These are phyloP conservation scores for Isotomurus palustris DNA, from an alignment of 2,888 invertebrate species.

Conservation along the genomic window DNA sequence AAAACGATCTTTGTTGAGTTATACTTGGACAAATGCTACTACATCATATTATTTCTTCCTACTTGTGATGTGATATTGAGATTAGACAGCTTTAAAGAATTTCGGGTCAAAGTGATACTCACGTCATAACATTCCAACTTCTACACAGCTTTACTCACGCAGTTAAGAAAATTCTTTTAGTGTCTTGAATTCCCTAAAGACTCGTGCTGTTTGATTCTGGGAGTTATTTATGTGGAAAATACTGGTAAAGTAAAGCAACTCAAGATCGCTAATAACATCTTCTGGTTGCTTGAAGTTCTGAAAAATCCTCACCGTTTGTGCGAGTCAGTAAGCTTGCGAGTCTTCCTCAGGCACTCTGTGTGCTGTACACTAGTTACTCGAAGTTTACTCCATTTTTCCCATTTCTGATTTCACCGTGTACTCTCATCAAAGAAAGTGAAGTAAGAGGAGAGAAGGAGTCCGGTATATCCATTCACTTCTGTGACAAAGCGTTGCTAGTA, in stretches of 20 bases:
- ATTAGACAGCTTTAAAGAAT: too few species aligned
- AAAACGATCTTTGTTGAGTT: too few species aligned
- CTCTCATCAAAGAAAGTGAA: not conserved
- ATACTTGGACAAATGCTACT: too few species aligned
- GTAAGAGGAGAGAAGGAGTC: not conserved
- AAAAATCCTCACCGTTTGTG: not conserved
- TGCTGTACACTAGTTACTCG: not conserved
- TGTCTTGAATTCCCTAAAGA: slow-evolving; percentile 12
- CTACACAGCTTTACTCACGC: too few species aligned
- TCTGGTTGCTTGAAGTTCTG: slow-evolving; percentile 7
- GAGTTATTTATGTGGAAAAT: slow-evolving; percentile 20
- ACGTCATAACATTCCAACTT: not conserved
- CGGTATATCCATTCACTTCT: too few species aligned
- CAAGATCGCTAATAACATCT: slow-evolving; percentile 2
- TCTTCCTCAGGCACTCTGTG: not conserved
- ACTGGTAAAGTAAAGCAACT: slow-evolving; percentile 1
- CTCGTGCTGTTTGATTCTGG: slow-evolving; percentile 5
- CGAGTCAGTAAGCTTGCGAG: too few species aligned
- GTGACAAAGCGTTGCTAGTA: too few species aligned
- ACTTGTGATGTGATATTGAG: too few species aligned
- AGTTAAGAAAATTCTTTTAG: too few species aligned
- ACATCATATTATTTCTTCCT: too few species aligned
- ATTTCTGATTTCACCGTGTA: not conserved
- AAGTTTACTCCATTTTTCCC: not conserved
- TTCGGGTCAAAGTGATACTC: slow-evolving; percentile 1